These are phyloP conservation scores for Gadopsis marmoratus DNA, from an alignment of 2,797 vertebrate genomes.

Conservation along the genomic window DNA sequence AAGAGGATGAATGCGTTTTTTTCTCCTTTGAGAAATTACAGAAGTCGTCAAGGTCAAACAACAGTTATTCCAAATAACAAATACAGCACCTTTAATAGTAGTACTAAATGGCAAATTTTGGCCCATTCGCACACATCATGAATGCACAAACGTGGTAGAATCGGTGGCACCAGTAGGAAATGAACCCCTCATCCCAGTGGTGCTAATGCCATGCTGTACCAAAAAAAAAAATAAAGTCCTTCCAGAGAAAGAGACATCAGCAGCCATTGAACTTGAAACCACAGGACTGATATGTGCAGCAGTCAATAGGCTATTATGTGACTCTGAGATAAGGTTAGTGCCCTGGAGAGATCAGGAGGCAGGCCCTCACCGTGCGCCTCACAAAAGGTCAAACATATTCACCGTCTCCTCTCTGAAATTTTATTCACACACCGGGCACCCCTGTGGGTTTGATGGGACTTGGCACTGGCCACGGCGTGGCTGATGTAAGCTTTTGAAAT, in stretches of 20 bases:
- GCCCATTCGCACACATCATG: background rate
- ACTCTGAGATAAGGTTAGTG: slow-evolving; percentile 73
- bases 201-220: background rate
- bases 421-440: slow-evolving; percentile 64
- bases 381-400: slow-evolving; percentile 82
- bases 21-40: background rate
- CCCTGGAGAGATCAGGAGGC: slow-evolving; percentile 50
- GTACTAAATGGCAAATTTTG: background rate
- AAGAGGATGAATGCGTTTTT: background rate
- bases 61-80: background rate
- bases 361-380: slow-evolving; percentile 38
- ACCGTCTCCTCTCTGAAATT: slow-evolving; percentile 68
- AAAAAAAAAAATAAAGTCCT: background rate
- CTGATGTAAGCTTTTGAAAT: slow-evolving; percentile 67
- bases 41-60: background rate
- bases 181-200: background rate
- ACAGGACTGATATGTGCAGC: slow-evolving; percentile 38
- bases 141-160: background rate
- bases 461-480: slow-evolving; percentile 41
- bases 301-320: slow-evolving; percentile 71
- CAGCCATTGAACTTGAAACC: slow-evolving; percentile 40
- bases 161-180: background rate
- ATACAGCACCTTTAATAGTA: background rate
- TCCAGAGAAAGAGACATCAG: slow-evolving; percentile 48
- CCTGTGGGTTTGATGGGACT: slow-evolving; percentile 44